These are phyloP conservation scores for Xiphophorus birchmanni DNA, from an alignment of 2,797 vertebrate species.

Conservation along the genomic window DNA sequence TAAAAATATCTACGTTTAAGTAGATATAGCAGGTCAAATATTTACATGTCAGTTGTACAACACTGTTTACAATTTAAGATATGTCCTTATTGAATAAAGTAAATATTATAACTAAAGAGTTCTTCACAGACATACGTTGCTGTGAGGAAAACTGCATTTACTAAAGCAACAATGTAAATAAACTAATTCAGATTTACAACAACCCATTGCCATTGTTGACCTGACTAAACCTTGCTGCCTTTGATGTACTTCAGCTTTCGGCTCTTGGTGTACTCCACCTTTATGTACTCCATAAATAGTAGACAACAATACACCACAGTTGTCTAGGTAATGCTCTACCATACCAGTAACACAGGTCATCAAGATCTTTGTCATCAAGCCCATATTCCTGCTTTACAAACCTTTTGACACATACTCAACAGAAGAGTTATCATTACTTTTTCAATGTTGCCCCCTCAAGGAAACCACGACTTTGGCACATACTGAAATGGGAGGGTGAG, in stretches of 20 bases:
- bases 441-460: background rate
- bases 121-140: background rate
- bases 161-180: background rate
- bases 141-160: background rate
- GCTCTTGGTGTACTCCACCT: background rate
- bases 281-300: too few relatives aligned
- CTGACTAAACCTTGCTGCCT: background rate
- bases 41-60: background rate
- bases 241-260: too few relatives aligned
- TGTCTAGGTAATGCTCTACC: slow-evolving; percentile 18
- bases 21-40: background rate
- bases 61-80: background rate
- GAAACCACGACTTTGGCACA: background rate
- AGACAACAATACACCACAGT: background rate
- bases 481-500: background rate
- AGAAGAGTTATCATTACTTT: background rate
- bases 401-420: slow-evolving; percentile 21
- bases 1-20: background rate
- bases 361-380: background rate
- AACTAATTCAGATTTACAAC: background rate
- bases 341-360: slow-evolving; percentile 6
- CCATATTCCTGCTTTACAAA: slow-evolving; percentile 15
- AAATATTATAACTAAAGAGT: background rate
- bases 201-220: background rate
- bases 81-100: too few relatives aligned